phyloP scores from a whole-genome alignment of 2,888 invertebrate genomes.

The Pardosa pseudoannulata region DNA sequence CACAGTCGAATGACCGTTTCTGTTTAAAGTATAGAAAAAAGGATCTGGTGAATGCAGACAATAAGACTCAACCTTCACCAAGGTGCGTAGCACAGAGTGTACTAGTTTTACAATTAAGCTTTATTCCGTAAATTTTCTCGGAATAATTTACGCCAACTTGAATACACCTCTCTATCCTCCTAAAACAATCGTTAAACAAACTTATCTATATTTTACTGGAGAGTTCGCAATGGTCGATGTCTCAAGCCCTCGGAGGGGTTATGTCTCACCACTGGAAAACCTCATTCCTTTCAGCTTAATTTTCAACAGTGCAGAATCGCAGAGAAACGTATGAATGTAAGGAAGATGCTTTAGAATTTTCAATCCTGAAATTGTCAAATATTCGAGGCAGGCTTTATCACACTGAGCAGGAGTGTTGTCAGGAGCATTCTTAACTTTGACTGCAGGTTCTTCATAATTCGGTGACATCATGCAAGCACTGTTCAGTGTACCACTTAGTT shows the following conservation, averaged over 20 bases:
- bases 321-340: not conserved
- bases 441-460: not conserved
- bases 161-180: not conserved
- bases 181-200: not conserved
- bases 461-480: not conserved
- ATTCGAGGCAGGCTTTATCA: not conserved
- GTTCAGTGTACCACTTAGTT: not conserved
- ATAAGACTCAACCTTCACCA: too few relatives aligned
- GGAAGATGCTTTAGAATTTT: not conserved
- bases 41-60: too few relatives aligned
- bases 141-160: not conserved
- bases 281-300: not conserved
- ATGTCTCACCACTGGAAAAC: too few relatives aligned
- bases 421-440: not conserved
- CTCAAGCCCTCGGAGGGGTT: not conserved
- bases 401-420: not conserved
- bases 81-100: too few relatives aligned
- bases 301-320: slow-evolving; percentile 3
- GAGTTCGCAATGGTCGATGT: not conserved
- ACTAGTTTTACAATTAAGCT: too few relatives aligned
- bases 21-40: too few relatives aligned
- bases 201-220: not conserved
- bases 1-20: too few relatives aligned
- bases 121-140: too few relatives aligned
- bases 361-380: not conserved